phyloP scores from a whole-genome alignment of 2,888 invertebrate species.

The Philhelius pedissequus region DNA sequence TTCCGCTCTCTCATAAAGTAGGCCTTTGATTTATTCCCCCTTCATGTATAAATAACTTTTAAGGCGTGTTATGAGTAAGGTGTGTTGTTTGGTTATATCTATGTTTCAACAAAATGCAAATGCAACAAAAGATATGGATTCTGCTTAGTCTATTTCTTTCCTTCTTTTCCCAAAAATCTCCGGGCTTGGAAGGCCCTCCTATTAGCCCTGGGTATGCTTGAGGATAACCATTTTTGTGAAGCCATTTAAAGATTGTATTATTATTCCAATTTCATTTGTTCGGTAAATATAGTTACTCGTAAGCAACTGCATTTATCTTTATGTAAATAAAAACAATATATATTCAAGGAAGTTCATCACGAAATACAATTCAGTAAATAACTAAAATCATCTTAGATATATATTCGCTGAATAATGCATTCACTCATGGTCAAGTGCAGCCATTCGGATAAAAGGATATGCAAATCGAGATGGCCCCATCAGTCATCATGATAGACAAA shows the following conservation, averaged over 20 bases:
- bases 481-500: background rate
- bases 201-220: too few relatives aligned
- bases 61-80: background rate
- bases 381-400: background rate
- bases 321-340: background rate
- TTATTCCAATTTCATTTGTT: background rate
- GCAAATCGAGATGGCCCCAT: slow-evolving; percentile 19
- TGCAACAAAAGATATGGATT: background rate
- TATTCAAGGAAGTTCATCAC: background rate
- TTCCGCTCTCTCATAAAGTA: background rate
- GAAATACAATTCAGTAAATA: background rate
- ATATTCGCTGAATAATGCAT: slow-evolving; percentile 39
- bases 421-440: slow-evolving; percentile 18
- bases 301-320: background rate
- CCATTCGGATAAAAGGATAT: slow-evolving; percentile 35
- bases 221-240: too few relatives aligned
- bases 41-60: background rate
- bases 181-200: too few relatives aligned
- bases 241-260: too few relatives aligned
- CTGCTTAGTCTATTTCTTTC: background rate
- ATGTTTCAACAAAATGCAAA: background rate
- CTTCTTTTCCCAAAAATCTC: too few relatives aligned
- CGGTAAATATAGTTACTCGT: background rate
- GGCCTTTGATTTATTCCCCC: background rate
- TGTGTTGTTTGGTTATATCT: background rate